Evolutionary conservation across 1,140 invertebrate species (phyloP).

Genomic region (Drosophila melanogaster): DNA sequence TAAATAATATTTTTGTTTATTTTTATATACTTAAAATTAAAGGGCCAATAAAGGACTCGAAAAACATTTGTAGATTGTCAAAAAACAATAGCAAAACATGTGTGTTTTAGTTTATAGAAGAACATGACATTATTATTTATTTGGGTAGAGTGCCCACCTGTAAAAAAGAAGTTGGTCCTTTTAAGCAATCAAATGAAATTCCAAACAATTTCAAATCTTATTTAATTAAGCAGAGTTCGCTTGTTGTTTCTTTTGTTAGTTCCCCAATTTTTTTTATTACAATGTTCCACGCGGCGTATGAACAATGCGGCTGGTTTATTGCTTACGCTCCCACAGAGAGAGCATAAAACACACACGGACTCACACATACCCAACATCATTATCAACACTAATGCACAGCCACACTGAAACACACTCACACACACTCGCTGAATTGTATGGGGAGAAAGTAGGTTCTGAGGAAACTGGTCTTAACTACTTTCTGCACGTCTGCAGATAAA

Average conservation of each 20-base stretch:
- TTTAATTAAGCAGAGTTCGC: conserved; percentile 58
- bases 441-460: conserved; percentile 36
- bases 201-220: conserved; percentile 64
- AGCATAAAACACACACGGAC: conserved; percentile 60
- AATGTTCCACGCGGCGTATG: conserved; percentile 63
- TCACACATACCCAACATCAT: conserved; percentile 57
- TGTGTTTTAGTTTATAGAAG: too few species aligned
- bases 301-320: conserved; percentile 76
- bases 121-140: too few species aligned
- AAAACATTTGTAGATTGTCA: background rate
- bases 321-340: conserved; percentile 36
- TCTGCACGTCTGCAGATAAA: conserved; percentile 82
- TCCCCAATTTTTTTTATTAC: conserved; percentile 14
- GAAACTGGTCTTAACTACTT: conserved; percentile 79
- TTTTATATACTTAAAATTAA: too few species aligned
- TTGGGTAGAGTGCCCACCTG: too few species aligned
- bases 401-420: conserved; percentile 5
- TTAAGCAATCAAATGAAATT: too few species aligned
- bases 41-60: background rate
- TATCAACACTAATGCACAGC: conserved; percentile 62
- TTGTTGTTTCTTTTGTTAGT: conserved; percentile 17
- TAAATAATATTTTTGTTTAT: conserved; percentile 47
- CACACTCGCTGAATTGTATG: background rate
- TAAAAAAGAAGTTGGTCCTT: too few species aligned
- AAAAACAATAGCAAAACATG: too few species aligned